These are phyloP conservation scores for Perizoma affinitatum DNA, from an alignment of 2,888 invertebrate species.

Conservation along the genomic window DNA sequence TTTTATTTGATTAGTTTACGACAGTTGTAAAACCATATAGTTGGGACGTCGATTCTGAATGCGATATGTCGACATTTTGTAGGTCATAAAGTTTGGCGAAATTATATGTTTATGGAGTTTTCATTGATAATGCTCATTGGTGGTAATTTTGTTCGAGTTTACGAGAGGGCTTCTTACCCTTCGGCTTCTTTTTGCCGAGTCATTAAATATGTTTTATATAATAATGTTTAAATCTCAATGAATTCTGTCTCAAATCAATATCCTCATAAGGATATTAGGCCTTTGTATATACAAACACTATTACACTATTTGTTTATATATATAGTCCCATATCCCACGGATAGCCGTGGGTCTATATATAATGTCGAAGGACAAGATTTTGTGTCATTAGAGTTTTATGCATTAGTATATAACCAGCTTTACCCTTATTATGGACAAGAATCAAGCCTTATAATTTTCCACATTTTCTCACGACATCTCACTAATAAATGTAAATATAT, in stretches of 20 bases:
- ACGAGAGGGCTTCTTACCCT: constrained; percentile 3
- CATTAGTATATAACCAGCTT: background rate
- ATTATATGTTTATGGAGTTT: constrained; percentile 32
- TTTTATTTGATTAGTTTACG: constrained; percentile 81
- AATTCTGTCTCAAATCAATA: no score
- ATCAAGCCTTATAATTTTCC: constrained; percentile 27
- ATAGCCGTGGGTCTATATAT: no score
- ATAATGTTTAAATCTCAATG: no score
- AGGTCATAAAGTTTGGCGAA: constrained; percentile 29
- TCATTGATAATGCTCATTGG: constrained; percentile 23
- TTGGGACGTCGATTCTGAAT: constrained; percentile 46
- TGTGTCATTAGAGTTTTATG: background rate
- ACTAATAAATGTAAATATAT: constrained; percentile 45
- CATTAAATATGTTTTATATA: no score
- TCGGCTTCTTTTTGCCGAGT: background rate
- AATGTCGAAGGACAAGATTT: background rate
- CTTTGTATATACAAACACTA: no score
- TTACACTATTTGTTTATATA: no score
- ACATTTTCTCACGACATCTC: constrained; percentile 36
- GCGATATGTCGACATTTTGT: constrained; percentile 33
- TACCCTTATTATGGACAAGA: background rate
- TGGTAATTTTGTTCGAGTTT: constrained; percentile 10
- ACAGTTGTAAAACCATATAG: constrained; percentile 68
- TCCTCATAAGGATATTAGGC: no score
- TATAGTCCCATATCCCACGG: no score